Percentiles rank a stretch among this genome's conserved stretches.
phyloP scores from a whole-genome alignment of 2,888 invertebrate species.

The Andrena bucephala region DNA sequence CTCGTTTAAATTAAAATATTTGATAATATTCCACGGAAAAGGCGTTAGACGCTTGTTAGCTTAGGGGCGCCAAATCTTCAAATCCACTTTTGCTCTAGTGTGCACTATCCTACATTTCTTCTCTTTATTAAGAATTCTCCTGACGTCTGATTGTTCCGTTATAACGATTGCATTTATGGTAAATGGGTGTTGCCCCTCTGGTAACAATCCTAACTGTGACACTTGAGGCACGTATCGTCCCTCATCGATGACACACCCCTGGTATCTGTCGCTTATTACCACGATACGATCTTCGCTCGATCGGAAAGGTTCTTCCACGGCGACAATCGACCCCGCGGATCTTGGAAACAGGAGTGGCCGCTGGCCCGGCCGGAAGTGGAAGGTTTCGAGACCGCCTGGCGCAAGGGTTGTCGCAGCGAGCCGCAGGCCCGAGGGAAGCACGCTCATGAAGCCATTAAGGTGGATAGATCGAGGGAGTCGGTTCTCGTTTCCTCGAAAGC shows the following conservation, averaged over 20 bases:
- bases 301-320: neutral
- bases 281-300: constrained; percentile 4
- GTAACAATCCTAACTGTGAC: neutral
- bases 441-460: constrained; percentile 76
- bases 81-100: too few species aligned
- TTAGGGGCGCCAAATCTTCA: too few species aligned
- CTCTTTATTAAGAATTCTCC: too few species aligned
- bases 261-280: constrained; percentile 19
- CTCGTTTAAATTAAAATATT: too few species aligned
- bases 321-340: constrained; percentile 1
- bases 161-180: neutral
- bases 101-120: too few species aligned
- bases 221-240: neutral
- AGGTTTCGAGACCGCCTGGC: constrained; percentile 35
- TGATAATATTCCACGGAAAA: too few species aligned
- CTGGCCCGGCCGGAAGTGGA: constrained; percentile 27
- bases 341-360: neutral
- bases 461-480: constrained; percentile 53
- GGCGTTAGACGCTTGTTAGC: too few species aligned
- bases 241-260: neutral
- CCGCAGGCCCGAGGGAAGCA: constrained; percentile 18
- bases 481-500: constrained; percentile 65
- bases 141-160: neutral
- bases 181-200: neutral
- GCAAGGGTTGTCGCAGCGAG: constrained; percentile 45